Conservation (phyloP, 2,888 invertebrate species). For the Microplitis manilae region DNA sequence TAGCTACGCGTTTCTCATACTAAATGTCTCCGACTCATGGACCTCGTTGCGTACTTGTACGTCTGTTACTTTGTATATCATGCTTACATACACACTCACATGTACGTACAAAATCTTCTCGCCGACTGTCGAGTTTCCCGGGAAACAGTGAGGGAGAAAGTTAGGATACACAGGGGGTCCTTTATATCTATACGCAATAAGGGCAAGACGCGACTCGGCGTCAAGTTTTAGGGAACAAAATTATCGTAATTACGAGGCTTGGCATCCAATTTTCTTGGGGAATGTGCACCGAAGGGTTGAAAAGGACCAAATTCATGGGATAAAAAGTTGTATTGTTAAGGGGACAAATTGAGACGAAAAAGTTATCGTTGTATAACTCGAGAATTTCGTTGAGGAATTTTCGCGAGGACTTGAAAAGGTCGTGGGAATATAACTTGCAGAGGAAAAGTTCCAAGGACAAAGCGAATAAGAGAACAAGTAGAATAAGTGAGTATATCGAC, state of each 20-base stretch:
- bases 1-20: conserved; percentile 72
- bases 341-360: conserved; percentile 38
- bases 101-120: conserved; percentile 30
- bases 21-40: conserved; percentile 68
- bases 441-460: conserved; percentile 15
- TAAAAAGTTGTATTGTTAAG: conserved; percentile 25
- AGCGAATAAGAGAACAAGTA: conserved; percentile 18
- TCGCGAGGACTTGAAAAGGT: conserved; percentile 11
- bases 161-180: conserved; percentile 57
- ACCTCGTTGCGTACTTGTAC: conserved; percentile 50
- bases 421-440: conserved; percentile 21
- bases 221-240: conserved; percentile 51
- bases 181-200: conserved; percentile 27
- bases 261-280: conserved; percentile 48
- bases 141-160: conserved; percentile 55
- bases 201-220: conserved; percentile 30
- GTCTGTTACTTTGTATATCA: conserved; percentile 39
- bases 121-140: conserved; percentile 46
- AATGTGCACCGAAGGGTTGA: conserved; percentile 40
- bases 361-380: conserved; percentile 10
- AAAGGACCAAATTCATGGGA: conserved; percentile 36
- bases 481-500: conserved; percentile 45
- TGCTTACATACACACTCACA: conserved; percentile 34
- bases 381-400: conserved; percentile 28
- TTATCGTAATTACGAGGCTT: conserved; percentile 59